phyloP scores from a whole-genome alignment of 2,888 invertebrate genomes.

The Drosophila tripunctata region DNA sequence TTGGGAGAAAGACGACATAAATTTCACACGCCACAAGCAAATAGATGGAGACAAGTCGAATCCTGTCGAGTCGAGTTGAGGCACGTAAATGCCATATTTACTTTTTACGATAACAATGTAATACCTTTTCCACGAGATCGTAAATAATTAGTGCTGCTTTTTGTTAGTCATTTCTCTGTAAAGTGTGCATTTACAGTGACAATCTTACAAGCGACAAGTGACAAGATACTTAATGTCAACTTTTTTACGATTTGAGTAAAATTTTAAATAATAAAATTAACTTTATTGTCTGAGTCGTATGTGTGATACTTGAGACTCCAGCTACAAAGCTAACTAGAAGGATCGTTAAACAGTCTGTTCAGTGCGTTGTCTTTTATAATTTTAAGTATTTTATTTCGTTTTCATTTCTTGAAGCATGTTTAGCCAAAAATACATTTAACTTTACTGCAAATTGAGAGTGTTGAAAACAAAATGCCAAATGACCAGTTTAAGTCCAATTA shows the following conservation, averaged over 20 bases:
- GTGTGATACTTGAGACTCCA: neutral
- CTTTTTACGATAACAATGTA: slow-evolving; percentile 67
- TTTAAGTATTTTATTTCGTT: slow-evolving; percentile 23
- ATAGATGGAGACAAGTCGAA: neutral
- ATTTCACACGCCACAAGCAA: slow-evolving; percentile 35
- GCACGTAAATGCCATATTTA: slow-evolving; percentile 67
- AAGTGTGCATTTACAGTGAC: neutral
- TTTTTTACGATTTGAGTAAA: slow-evolving; percentile 53
- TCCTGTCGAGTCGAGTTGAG: neutral
- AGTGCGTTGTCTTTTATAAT: slow-evolving; percentile 5
- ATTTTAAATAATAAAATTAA: slow-evolving; percentile 59
- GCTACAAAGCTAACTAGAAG: neutral
- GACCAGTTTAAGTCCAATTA: slow-evolving; percentile 6
- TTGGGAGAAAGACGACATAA: slow-evolving; percentile 42
- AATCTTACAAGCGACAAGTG: slow-evolving; percentile 23
- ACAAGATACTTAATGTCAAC: slow-evolving; percentile 39
- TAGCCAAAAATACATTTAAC: neutral
- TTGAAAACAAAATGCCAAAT: slow-evolving; percentile 2
- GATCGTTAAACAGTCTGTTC: slow-evolving; percentile 9
- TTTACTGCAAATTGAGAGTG: slow-evolving; percentile 19
- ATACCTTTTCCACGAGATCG: slow-evolving; percentile 52
- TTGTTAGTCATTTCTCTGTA: slow-evolving; percentile 39
- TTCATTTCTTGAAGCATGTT: neutral
- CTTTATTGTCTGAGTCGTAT: slow-evolving; percentile 35
- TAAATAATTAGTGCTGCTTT: slow-evolving; percentile 69